Percentiles rank a stretch among this genome's conserved stretches.
phyloP scores from a whole-genome alignment of 2,113 vertebrate species.

The Zeus faber region DNA sequence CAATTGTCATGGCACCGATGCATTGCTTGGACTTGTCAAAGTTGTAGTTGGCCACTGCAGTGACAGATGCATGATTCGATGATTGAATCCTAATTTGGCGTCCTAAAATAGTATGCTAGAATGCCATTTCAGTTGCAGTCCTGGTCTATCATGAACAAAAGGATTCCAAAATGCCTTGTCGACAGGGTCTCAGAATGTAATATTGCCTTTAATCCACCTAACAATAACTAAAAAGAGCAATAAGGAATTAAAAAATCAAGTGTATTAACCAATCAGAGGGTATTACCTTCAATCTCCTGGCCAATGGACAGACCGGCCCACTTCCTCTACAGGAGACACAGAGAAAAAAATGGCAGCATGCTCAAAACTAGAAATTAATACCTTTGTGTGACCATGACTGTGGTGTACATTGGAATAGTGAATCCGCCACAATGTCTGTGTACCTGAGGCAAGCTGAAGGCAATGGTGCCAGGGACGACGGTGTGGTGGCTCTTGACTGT shows the following conservation, averaged over 20 bases:
- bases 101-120: too few species aligned
- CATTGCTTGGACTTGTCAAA: constrained; percentile 98
- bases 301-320: constrained; percentile 97
- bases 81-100: too few species aligned
- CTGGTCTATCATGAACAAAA: too few species aligned
- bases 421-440: constrained; percentile 2
- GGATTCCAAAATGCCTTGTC: too few species aligned
- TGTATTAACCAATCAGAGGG: neutral
- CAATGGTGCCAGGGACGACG: constrained; percentile 86
- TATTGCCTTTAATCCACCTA: too few species aligned
- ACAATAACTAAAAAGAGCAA: too few species aligned
- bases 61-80: too few species aligned
- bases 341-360: neutral
- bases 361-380: neutral
- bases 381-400: neutral
- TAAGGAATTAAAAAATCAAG: too few species aligned
- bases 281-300: constrained; percentile 90
- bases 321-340: constrained; percentile 81
- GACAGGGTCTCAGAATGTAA: too few species aligned
- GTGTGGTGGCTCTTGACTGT: constrained; percentile 89
- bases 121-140: constrained; percentile 1
- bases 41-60: constrained; percentile 83
- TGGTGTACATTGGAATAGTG: constrained; percentile 10
- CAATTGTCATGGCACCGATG: constrained; percentile 92
- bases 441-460: constrained; percentile 98